These are phyloP conservation scores for Psittacula derbiana DNA, from an alignment of 2,797 vertebrate species.

Conservation along the genomic window DNA sequence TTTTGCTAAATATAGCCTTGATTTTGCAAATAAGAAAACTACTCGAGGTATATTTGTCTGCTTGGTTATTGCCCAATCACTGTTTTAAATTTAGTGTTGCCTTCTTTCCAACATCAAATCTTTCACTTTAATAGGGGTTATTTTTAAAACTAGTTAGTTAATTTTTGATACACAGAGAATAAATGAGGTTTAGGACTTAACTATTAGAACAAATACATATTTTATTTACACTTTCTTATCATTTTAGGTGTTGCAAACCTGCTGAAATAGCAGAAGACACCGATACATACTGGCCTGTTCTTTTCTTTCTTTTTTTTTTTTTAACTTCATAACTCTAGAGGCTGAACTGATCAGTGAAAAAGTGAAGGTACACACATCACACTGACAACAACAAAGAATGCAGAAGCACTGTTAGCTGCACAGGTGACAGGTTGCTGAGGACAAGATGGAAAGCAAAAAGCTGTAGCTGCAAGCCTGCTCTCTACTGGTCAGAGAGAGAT, in stretches of 20 bases:
- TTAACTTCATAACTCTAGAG: background rate
- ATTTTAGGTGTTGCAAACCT: background rate
- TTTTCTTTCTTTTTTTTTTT: background rate
- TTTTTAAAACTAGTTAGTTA: background rate
- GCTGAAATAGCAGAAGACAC: background rate
- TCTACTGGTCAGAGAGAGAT: constrained; percentile 33
- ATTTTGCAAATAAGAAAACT: background rate
- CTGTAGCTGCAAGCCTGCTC: constrained; percentile 58
- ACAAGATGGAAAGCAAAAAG: constrained; percentile 61
- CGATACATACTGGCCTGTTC: background rate
- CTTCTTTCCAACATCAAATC: background rate
- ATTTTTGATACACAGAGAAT: background rate
- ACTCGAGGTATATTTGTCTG: background rate
- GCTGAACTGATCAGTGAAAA: constrained; percentile 44
- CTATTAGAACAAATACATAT: background rate
- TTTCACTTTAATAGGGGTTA: background rate
- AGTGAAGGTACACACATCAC: constrained; percentile 67
- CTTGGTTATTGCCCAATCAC: background rate
- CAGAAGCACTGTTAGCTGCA: constrained; percentile 68
- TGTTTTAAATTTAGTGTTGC: background rate
- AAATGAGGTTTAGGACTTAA: background rate
- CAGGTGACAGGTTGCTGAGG: constrained; percentile 29
- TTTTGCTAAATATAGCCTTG: background rate
- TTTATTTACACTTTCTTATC: background rate
- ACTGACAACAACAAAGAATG: constrained; percentile 68